A percentile compares a stretch with the other conserved stretches of the same genome.
Evolutionary conservation across 2,888 invertebrate species (phyloP).

Genomic region (Ophion obscuratus): DNA sequence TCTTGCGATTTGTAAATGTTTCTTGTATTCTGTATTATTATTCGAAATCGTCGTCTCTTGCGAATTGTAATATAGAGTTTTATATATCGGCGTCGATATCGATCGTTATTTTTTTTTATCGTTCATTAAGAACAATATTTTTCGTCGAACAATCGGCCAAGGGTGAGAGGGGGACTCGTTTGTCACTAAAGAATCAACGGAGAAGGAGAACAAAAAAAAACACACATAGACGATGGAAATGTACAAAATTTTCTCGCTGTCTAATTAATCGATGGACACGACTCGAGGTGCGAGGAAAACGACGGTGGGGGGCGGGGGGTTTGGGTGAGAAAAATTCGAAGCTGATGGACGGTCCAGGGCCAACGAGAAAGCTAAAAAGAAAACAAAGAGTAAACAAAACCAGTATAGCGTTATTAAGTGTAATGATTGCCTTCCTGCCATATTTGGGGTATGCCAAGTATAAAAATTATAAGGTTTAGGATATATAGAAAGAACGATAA

Average conservation of each 20-base stretch:
- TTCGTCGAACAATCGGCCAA: constrained; percentile 22
- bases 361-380: constrained; percentile 66
- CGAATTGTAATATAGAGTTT: not conserved
- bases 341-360: constrained; percentile 67
- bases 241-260: constrained; percentile 77
- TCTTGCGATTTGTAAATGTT: not conserved
- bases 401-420: constrained; percentile 78
- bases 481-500: constrained; percentile 73
- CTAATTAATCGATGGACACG: constrained; percentile 67
- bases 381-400: constrained; percentile 56
- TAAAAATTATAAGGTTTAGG: constrained; percentile 85
- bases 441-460: constrained; percentile 87
- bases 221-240: constrained; percentile 65
- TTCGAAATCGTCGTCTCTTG: not conserved
- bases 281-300: constrained; percentile 41
- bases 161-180: constrained; percentile 1
- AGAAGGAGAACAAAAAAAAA: not conserved
- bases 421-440: constrained; percentile 88
- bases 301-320: constrained; percentile 26
- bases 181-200: constrained; percentile 48
- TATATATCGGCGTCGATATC: not conserved
- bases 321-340: constrained; percentile 52
- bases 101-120: not conserved
- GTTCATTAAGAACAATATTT: not conserved
- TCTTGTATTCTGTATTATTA: not conserved